Percentiles rank a stretch among this genome's conserved stretches.
These are phyloP conservation scores for Drosophila putrida DNA, from an alignment of 2,888 invertebrate species.

Conservation along the genomic window DNA sequence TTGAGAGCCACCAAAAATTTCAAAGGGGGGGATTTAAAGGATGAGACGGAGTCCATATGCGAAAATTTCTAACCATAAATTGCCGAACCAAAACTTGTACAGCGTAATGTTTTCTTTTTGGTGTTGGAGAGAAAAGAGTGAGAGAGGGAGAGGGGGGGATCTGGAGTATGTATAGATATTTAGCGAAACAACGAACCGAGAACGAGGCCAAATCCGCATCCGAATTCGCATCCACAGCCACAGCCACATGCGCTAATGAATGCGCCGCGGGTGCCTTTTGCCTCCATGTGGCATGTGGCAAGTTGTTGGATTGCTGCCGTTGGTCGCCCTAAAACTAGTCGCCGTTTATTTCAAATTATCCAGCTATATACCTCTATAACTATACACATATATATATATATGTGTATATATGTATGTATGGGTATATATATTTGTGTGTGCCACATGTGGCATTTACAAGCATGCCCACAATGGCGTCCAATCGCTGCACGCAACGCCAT, in stretches of 20 bases:
- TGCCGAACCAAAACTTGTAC: constrained; percentile 74
- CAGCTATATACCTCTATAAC: constrained; percentile 13
- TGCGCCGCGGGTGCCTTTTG: constrained; percentile 40
- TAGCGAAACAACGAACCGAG: constrained; percentile 57
- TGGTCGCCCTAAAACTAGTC: constrained; percentile 61
- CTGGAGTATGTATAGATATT: constrained; percentile 32
- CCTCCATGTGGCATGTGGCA: constrained; percentile 25
- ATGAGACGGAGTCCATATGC: constrained; percentile 64
- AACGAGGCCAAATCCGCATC: constrained; percentile 63
- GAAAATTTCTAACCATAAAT: constrained; percentile 80
- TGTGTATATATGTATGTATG: constrained; percentile 1
- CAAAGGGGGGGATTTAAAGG: not conserved
- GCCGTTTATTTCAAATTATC: constrained; percentile 66
- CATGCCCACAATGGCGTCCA: constrained; percentile 67
- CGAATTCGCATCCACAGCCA: constrained; percentile 45
- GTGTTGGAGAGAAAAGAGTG: not conserved
- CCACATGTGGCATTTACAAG: constrained; percentile 49
- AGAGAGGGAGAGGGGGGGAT: not conserved
- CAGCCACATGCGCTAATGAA: constrained; percentile 71
- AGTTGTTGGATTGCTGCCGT: constrained; percentile 63
- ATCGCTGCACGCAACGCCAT: constrained; percentile 59
- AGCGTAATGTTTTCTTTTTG: constrained; percentile 41
- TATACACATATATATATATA: not conserved
- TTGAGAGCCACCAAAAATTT: constrained; percentile 72
- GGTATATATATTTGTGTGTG: constrained; percentile 2